These are phyloP conservation scores for Thunnus albacares DNA, from an alignment of 2,797 vertebrate genomes.

Conservation along the genomic window DNA sequence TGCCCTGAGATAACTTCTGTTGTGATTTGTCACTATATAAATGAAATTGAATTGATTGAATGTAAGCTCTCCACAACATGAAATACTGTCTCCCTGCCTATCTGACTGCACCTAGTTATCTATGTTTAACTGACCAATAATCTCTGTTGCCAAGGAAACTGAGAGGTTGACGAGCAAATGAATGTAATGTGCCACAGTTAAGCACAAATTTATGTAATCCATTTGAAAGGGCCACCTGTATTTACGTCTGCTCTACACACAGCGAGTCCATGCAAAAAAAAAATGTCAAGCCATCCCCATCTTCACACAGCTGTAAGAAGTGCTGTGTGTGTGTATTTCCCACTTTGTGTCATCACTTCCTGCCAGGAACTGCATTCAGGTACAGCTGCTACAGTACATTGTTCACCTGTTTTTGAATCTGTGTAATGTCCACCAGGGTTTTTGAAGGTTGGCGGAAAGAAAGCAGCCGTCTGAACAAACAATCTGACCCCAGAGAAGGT, in stretches of 20 bases:
- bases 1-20: too few species aligned
- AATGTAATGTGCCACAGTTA: constrained; percentile 77
- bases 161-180: constrained; percentile 77
- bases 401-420: constrained; percentile 46
- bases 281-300: constrained; percentile 33
- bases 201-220: constrained; percentile 74
- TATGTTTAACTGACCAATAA: constrained; percentile 76
- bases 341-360: constrained; percentile 75
- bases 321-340: constrained; percentile 37
- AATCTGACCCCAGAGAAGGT: constrained; percentile 39
- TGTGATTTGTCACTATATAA: too few species aligned
- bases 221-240: constrained; percentile 62
- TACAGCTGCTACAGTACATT: constrained; percentile 53
- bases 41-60: not conserved
- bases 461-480: constrained; percentile 34
- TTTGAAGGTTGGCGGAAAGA: constrained; percentile 17
- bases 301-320: constrained; percentile 41
- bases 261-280: constrained; percentile 26
- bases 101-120: constrained; percentile 69
- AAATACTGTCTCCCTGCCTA: constrained; percentile 40
- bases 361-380: constrained; percentile 62
- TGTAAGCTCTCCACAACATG: constrained; percentile 22
- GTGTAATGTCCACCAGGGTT: constrained; percentile 25
- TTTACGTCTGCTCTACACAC: constrained; percentile 46
- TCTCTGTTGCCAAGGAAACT: constrained; percentile 83